Evolutionary conservation across 2,888 invertebrate species (phyloP).

Genomic region (Dolomedes plantarius): DNA sequence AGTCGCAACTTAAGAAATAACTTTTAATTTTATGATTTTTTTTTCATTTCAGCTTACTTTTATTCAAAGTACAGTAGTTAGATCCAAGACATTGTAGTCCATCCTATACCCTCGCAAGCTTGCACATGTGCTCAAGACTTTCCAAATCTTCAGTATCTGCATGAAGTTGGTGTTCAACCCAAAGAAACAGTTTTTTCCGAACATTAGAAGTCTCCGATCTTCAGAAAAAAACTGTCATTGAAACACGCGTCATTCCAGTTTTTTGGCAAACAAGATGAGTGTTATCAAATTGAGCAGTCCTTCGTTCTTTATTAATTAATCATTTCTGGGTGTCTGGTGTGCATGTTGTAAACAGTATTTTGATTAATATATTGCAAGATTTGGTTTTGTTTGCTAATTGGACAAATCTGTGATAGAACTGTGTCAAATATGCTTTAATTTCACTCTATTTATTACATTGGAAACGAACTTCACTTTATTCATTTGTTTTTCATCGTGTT

Average conservation of each 20-base stretch:
- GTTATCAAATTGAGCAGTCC: background rate
- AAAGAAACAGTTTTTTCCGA: constrained; percentile 35
- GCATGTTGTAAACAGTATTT: background rate
- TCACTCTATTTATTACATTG: too few species aligned
- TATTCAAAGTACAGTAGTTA: constrained; percentile 71
- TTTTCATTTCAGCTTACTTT: constrained; percentile 56
- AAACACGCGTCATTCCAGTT: constrained; percentile 53
- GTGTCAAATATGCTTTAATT: too few species aligned
- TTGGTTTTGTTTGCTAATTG: background rate
- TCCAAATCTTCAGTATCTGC: constrained; percentile 69
- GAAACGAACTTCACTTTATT: too few species aligned
- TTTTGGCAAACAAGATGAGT: constrained; percentile 63
- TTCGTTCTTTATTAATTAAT: background rate
- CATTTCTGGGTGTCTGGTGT: background rate
- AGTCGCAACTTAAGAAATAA: too few species aligned
- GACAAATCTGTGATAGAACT: constrained; percentile 12
- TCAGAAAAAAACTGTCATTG: constrained; percentile 45
- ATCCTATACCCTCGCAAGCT: constrained; percentile 65
- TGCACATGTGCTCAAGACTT: constrained; percentile 70
- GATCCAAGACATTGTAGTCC: constrained; percentile 69
- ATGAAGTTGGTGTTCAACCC: constrained; percentile 62
- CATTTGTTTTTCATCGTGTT: too few species aligned
- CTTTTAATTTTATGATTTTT: too few species aligned
- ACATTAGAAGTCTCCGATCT: constrained; percentile 51
- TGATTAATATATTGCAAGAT: background rate